A percentile compares a stretch with the other conserved stretches of the same genome.
These are phyloP conservation scores for Neoitamus cyanurus DNA, from an alignment of 2,888 invertebrate genomes.

Conservation along the genomic window DNA sequence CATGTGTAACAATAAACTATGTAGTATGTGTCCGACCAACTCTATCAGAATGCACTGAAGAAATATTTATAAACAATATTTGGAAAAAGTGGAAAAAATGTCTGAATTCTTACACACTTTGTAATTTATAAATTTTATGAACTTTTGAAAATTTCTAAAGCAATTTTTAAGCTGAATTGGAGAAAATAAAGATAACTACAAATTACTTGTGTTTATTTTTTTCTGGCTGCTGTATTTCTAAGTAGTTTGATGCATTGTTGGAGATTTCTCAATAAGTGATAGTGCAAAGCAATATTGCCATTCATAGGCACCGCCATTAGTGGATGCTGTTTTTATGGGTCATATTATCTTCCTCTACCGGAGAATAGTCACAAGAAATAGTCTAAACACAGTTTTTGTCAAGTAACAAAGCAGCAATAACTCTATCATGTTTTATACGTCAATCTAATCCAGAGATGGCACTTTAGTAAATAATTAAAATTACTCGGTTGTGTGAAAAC, in stretches of 20 bases:
- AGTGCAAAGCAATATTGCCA: too few relatives aligned
- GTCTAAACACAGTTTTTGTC: too few relatives aligned
- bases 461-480: too few relatives aligned
- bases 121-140: constrained; percentile 27
- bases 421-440: too few relatives aligned
- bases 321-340: too few relatives aligned
- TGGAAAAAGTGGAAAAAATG: not conserved
- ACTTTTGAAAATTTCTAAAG: constrained; percentile 8
- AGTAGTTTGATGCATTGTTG: not conserved
- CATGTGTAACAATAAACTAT: not conserved
- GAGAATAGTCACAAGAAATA: too few relatives aligned
- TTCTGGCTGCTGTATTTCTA: not conserved
- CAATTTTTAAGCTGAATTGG: constrained; percentile 21
- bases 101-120: constrained; percentile 12
- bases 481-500: not conserved
- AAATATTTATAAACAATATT: constrained; percentile 7
- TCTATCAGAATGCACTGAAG: constrained; percentile 22
- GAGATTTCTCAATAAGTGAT: not conserved
- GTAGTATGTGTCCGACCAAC: constrained; percentile 22
- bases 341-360: too few relatives aligned
- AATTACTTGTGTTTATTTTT: constrained; percentile 6
- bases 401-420: too few relatives aligned
- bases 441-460: too few relatives aligned
- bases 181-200: constrained; percentile 15
- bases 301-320: too few relatives aligned